Evolutionary conservation across 2,888 invertebrate species (phyloP), one percentile per base, ranked within the genome.

Genomic region (Orthosia cruda): DNA sequence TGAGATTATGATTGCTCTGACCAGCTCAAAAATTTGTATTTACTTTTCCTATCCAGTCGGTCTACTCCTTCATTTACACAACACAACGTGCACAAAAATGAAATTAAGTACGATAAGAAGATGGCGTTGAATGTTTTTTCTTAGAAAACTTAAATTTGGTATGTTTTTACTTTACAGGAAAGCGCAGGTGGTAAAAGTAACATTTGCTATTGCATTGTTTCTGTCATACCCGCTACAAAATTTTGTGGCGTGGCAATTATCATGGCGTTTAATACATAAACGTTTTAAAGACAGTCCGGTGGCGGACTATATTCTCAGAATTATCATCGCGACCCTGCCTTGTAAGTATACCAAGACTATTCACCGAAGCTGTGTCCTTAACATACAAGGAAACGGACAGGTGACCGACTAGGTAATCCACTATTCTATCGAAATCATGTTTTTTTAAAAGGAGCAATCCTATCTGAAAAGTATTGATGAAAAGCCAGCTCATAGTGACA

Each of bases 141-240:
- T 15, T 9, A 9, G 0, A 9, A 5, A 55, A 55, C 5, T 9
- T 18, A n/a, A 58, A 12, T 4, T 32, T 23, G 16, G 9, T 64
- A 4, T 57, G 15, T 23, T 26, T 50, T 52, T 59, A 40, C 9
- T 65, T 90, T 87, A 0, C 90, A 98, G 98, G 73, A 96, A 98
- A 91, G 97, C 98, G 4, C 97, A 98, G 91, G 93, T 95, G 9
- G 97, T 98, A 1, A 97, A 97, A 88, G 87, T 97, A 1, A 94
- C 97, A 84, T 97, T 98, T 80, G 97, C 98, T 0, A 68, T 97
- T 0, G 98, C 98, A 3, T 98, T 99, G 80, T 98, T 98, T 89
- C 97, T 99, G 72, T 98, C 98, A 0, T 99, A 98, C 91, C 98
- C 98, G 0, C 97, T 99, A 3, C 99, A 99, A 96, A 98, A 98